Evolutionary conservation across 2,113 vertebrate genomes (phyloP).

Genomic region (Rhinolophus ferrumequinum): DNA sequence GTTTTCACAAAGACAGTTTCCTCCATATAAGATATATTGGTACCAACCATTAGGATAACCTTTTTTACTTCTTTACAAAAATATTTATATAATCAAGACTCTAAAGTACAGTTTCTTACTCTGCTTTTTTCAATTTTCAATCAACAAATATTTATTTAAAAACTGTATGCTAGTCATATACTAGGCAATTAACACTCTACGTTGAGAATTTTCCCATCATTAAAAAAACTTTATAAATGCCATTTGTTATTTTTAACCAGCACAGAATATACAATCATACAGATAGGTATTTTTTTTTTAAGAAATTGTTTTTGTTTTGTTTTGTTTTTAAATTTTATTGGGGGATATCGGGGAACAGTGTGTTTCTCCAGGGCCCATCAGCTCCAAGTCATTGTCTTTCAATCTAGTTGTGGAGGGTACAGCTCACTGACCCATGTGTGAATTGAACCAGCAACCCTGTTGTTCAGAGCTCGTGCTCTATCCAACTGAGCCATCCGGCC

Average conservation of each 20-base stretch:
- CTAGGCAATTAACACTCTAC: background rate
- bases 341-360: too few species aligned
- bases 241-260: conserved; percentile 45
- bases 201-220: conserved; percentile 6
- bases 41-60: background rate
- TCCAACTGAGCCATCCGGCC: too few species aligned
- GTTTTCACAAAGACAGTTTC: conserved; percentile 47
- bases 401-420: too few species aligned
- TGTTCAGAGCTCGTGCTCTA: too few species aligned
- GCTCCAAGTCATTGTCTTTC: too few species aligned
- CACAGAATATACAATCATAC: background rate
- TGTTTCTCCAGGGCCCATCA: too few species aligned
- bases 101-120: background rate
- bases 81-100: conserved; percentile 38
- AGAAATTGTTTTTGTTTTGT: too few species aligned
- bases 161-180: conserved; percentile 15
- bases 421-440: too few species aligned
- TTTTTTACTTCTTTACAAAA: conserved; percentile 37
- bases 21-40: background rate
- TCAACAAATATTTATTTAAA: conserved; percentile 53
- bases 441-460: too few species aligned
- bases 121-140: conserved; percentile 26
- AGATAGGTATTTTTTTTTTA: background rate
- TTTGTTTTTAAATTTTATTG: too few species aligned
- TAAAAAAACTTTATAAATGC: conserved; percentile 41